A percentile compares a stretch with the other conserved stretches of the same genome.
These are phyloP conservation scores for Stenchaetothrips biformis DNA, from an alignment of 2,888 invertebrate genomes.

Conservation along the genomic window DNA sequence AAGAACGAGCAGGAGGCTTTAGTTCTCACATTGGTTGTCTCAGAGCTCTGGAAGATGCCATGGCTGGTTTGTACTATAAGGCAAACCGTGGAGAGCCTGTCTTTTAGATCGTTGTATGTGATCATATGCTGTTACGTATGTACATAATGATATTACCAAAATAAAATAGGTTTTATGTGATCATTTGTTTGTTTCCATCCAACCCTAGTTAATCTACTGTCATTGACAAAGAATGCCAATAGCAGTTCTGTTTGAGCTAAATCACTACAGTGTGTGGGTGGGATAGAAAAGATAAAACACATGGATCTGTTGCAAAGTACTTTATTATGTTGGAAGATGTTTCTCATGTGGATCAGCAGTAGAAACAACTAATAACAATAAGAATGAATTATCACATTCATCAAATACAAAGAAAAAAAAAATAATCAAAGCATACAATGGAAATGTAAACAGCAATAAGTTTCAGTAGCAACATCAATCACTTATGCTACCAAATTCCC, in stretches of 20 bases:
- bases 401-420: slow-evolving; percentile 17
- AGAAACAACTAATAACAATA: slow-evolving; percentile 18
- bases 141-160: too few species aligned
- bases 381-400: slow-evolving; percentile 23
- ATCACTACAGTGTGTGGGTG: neutral
- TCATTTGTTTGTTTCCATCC: too few species aligned
- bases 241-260: neutral
- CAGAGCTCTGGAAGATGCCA: slow-evolving; percentile 81
- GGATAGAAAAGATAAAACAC: neutral
- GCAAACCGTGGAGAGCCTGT: slow-evolving; percentile 49
- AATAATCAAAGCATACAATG: neutral
- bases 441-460: slow-evolving; percentile 19
- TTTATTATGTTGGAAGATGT: slow-evolving; percentile 17
- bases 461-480: neutral
- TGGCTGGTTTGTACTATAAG: slow-evolving; percentile 64
- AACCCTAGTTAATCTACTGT: too few species aligned
- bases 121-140: too few species aligned
- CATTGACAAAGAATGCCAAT: slow-evolving; percentile 48
- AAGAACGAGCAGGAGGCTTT: slow-evolving; percentile 85
- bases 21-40: slow-evolving; percentile 75
- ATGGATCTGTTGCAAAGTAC: slow-evolving; percentile 1
- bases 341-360: slow-evolving; percentile 18
- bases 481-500: neutral
- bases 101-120: slow-evolving; percentile 48
- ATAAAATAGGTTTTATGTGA: too few species aligned